A percentile compares a stretch with the other conserved stretches of the same genome.
Evolutionary conservation across 1,140 invertebrate genomes (phyloP).

Genomic region (Pseudomyrmex dendroicus): DNA sequence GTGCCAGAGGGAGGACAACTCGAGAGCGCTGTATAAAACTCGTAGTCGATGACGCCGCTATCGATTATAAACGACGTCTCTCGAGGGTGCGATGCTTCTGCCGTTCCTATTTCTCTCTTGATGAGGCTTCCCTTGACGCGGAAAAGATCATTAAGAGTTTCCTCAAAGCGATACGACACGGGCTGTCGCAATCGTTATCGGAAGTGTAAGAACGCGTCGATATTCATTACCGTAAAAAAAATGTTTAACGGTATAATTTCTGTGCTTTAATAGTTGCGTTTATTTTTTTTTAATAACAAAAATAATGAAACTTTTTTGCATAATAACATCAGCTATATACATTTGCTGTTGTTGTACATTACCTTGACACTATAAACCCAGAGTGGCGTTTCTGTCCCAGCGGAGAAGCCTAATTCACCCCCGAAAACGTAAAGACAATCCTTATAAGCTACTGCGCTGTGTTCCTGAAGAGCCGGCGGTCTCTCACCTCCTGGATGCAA

Average conservation of each 20-base stretch:
- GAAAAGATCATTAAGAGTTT: slow-evolving; percentile 76
- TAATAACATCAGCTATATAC: no score
- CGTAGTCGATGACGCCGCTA: slow-evolving; percentile 78
- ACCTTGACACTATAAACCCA: slow-evolving; percentile 95
- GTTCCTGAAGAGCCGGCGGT: slow-evolving; percentile 93
- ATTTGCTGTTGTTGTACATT: slow-evolving; percentile 56
- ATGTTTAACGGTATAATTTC: no score
- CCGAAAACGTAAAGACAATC: slow-evolving; percentile 94
- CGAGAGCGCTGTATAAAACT: slow-evolving; percentile 69
- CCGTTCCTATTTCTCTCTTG: slow-evolving; percentile 20
- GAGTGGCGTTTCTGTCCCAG: slow-evolving; percentile 92
- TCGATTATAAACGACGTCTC: slow-evolving; percentile 79
- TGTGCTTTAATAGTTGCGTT: no score
- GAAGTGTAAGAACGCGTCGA: neutral
- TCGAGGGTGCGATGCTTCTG: slow-evolving; percentile 71
- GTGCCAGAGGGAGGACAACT: slow-evolving; percentile 1
- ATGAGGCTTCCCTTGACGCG: slow-evolving; percentile 55
- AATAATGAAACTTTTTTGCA: no score
- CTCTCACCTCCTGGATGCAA: slow-evolving; percentile 89
- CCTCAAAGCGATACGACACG: slow-evolving; percentile 54
- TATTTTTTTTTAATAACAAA: no score
- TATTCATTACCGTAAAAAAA: neutral
- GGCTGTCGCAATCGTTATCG: slow-evolving; percentile 35
- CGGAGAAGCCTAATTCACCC: slow-evolving; percentile 93
- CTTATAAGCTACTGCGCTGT: slow-evolving; percentile 92